These are phyloP conservation scores for Poecile atricapillus DNA, from an alignment of 2,113 vertebrate genomes.

Conservation along the genomic window DNA sequence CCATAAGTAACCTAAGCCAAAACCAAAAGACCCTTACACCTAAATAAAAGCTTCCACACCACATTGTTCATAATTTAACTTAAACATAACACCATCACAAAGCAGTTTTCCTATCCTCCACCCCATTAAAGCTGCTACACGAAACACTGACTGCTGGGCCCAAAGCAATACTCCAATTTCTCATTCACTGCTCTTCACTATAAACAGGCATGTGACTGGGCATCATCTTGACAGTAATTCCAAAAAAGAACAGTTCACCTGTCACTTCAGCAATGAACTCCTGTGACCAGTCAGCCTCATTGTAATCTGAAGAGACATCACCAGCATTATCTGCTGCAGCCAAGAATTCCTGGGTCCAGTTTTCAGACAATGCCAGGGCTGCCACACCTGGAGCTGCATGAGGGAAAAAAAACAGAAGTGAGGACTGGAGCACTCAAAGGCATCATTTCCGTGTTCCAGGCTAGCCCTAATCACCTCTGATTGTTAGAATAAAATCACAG, in stretches of 20 bases:
- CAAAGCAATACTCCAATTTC: neutral
- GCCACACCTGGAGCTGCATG: slow-evolving; percentile 89
- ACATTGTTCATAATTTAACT: neutral
- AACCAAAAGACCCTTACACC: neutral
- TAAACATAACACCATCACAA: neutral
- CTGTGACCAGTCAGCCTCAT: slow-evolving; percentile 93
- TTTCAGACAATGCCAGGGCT: slow-evolving; percentile 92
- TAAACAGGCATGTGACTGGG: neutral
- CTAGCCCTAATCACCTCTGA: neutral
- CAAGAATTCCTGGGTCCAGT: slow-evolving; percentile 93
- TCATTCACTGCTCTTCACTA: neutral
- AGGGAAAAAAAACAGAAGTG: neutral
- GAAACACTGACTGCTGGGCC: neutral
- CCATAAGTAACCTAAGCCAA: neutral
- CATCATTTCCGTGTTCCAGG: neutral
- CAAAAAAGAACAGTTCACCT: slow-evolving; percentile 70
- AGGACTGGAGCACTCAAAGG: neutral
- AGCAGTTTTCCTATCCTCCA: neutral
- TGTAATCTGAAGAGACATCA: slow-evolving; percentile 80
- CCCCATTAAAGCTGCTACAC: neutral
- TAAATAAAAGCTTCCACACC: neutral
- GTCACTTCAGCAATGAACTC: slow-evolving; percentile 96
- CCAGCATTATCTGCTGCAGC: slow-evolving; percentile 77
- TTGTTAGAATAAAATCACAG: neutral
- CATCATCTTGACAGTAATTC: neutral